Percentiles rank a stretch among this genome's conserved stretches.
phyloP scores from a whole-genome alignment of 2,113 vertebrate genomes.

The Tetrax tetrax region DNA sequence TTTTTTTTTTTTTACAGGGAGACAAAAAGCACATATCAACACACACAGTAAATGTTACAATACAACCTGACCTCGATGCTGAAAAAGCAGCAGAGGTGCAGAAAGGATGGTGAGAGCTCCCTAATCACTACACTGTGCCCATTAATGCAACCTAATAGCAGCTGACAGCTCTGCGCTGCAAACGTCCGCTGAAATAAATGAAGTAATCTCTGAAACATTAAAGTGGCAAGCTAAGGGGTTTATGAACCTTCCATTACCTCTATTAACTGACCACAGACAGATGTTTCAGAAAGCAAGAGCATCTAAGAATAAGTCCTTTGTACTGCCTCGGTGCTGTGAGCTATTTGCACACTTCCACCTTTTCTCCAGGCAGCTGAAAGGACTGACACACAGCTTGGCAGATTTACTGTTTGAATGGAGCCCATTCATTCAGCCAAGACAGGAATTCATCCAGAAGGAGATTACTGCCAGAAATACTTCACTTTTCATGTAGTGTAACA shows the following conservation, averaged over 20 bases:
- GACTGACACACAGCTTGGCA: neutral
- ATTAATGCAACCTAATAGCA: neutral
- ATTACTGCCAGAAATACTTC: conserved; percentile 24
- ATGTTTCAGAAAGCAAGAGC: neutral
- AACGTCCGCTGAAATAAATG: neutral
- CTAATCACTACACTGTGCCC: neutral
- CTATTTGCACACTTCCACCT: neutral
- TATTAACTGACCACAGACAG: conserved; percentile 13
- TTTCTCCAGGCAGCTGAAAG: neutral
- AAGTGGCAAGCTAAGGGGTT: neutral
- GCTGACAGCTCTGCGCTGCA: neutral
- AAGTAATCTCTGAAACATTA: neutral
- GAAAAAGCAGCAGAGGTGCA: neutral
- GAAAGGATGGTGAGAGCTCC: neutral
- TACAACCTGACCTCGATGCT: neutral
- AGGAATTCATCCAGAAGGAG: neutral
- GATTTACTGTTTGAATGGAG: conserved; percentile 5
- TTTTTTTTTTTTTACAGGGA: neutral
- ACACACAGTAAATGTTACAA: neutral
- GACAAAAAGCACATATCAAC: neutral
- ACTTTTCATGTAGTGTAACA: neutral
- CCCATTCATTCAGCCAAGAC: neutral
- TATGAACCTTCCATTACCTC: neutral
- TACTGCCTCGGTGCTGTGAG: neutral
- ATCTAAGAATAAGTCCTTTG: neutral